Percentiles rank a stretch among this genome's conserved stretches.
These are phyloP conservation scores for Hippocampus comes DNA, from an alignment of 2,113 vertebrate genomes.

Conservation along the genomic window DNA sequence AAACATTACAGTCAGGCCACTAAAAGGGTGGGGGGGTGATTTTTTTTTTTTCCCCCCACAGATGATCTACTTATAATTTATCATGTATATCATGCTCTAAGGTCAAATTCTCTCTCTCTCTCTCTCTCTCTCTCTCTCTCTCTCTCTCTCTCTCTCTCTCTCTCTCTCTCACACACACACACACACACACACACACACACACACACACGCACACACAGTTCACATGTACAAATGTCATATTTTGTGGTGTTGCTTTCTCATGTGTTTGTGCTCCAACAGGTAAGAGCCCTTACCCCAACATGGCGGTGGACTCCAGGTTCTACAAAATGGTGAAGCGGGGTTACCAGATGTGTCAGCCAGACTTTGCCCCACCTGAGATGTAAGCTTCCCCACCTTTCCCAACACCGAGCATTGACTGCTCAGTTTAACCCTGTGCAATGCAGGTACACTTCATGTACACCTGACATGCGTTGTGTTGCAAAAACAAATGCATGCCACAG, in stretches of 20 bases:
- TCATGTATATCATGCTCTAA: too few species aligned
- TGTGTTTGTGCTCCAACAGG: conserved; percentile 63
- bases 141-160: too few species aligned
- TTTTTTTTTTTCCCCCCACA: too few species aligned
- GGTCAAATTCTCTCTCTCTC: too few species aligned
- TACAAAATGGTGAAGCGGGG: conserved; percentile 94
- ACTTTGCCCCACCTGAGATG: conserved; percentile 85
- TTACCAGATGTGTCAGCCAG: conserved; percentile 91
- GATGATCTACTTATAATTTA: too few species aligned
- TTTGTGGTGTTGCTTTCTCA: neutral
- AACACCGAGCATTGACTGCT: neutral
- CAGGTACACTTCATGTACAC: too few species aligned
- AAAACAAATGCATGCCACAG: too few species aligned
- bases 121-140: too few species aligned
- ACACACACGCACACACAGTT: neutral
- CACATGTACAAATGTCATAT: neutral
- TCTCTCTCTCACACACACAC: neutral
- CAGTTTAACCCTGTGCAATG: too few species aligned
- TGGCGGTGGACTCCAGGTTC: conserved; percentile 91
- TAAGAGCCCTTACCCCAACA: conserved; percentile 89
- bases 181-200: neutral
- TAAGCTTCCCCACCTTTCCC: conserved; percentile 61
- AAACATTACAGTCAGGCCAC: too few species aligned
- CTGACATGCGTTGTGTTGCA: too few species aligned
- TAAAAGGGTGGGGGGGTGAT: too few species aligned